Conservation (phyloP, 2,797 vertebrate genomes). For the Fratercula arctica region DNA sequence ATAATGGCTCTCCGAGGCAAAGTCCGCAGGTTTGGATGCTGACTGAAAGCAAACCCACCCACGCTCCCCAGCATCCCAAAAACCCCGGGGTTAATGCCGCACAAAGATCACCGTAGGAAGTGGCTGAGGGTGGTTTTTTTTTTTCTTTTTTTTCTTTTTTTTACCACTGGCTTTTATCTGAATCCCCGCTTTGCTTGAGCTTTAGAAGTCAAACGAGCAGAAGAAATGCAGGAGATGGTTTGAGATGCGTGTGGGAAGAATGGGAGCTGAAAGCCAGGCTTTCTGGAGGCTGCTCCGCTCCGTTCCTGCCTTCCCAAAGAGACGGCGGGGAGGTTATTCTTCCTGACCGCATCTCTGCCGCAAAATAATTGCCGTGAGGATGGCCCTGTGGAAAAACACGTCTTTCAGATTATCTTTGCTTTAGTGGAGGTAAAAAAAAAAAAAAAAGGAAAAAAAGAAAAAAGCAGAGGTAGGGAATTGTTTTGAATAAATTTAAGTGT, state of each 20-base stretch:
- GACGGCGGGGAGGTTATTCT: neutral
- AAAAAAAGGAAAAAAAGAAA: neutral
- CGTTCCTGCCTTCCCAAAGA: slow-evolving; percentile 55
- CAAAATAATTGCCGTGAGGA: slow-evolving; percentile 18
- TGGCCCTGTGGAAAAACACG: neutral
- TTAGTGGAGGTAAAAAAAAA: neutral
- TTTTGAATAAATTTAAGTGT: neutral
- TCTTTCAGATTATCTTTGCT: neutral
- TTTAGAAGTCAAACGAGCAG: slow-evolving; percentile 68
- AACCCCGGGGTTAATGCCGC: slow-evolving; percentile 26
- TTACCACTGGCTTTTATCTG: slow-evolving; percentile 46
- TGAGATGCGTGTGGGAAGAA: slow-evolving; percentile 64
- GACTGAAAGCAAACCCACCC: slow-evolving; percentile 7
- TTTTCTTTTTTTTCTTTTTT: neutral
- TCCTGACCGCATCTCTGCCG: slow-evolving; percentile 37
- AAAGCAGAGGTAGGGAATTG: neutral
- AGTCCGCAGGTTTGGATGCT: neutral
- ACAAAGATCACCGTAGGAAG: slow-evolving; percentile 62
- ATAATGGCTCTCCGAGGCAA: neutral
- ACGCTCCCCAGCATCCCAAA: slow-evolving; percentile 8
- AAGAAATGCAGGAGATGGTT: slow-evolving; percentile 65
- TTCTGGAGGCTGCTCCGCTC: slow-evolving; percentile 33
- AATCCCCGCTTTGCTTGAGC: slow-evolving; percentile 41
- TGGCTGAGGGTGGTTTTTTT: neutral
- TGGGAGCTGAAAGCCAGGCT: slow-evolving; percentile 52